These are phyloP conservation scores for Muscicapa striata DNA, from an alignment of 2,797 vertebrate species.

Conservation along the genomic window DNA sequence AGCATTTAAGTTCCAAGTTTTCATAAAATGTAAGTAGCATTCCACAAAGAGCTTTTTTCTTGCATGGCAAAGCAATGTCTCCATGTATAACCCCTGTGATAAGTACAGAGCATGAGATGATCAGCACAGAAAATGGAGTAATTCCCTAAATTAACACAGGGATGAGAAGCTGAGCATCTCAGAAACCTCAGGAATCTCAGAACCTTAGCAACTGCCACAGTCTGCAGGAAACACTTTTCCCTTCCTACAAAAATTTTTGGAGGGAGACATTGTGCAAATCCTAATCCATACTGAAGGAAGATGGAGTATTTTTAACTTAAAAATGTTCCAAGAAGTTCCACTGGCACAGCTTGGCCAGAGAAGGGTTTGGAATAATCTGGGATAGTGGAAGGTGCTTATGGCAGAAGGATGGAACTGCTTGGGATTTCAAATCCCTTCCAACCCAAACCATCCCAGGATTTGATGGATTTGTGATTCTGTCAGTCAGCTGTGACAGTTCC, in stretches of 20 bases:
- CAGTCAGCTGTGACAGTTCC: background rate
- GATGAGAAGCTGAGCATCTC: background rate
- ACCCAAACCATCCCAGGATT: background rate
- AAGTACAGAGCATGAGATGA: background rate
- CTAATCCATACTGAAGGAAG: background rate
- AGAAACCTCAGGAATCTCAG: background rate
- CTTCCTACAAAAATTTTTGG: background rate
- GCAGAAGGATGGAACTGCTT: background rate
- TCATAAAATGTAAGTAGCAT: background rate
- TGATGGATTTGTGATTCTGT: background rate
- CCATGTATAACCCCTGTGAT: rapidly evolving
- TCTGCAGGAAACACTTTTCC: background rate
- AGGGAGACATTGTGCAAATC: background rate
- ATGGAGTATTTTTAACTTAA: background rate
- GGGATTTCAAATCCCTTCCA: background rate
- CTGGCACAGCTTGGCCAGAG: background rate
- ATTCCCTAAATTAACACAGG: background rate
- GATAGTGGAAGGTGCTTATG: background rate
- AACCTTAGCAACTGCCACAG: background rate
- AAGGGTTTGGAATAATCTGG: background rate
- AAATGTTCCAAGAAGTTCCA: background rate
- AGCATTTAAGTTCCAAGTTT: background rate
- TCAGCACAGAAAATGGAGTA: background rate
- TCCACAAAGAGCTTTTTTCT: background rate
- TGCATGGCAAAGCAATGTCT: background rate